These are phyloP conservation scores for Yponomeuta sedellus DNA, from an alignment of 2,888 invertebrate genomes.

Conservation along the genomic window DNA sequence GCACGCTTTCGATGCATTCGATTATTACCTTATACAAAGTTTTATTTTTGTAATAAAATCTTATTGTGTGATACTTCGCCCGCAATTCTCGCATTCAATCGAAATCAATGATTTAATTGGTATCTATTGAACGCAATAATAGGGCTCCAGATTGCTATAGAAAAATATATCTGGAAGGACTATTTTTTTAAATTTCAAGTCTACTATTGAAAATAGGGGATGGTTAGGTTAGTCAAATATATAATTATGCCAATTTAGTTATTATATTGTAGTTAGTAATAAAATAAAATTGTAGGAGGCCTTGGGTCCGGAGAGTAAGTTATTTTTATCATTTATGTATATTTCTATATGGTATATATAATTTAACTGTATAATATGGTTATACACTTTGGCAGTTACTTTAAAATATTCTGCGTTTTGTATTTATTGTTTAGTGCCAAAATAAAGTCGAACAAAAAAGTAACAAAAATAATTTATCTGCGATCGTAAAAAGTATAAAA, in stretches of 20 bases:
- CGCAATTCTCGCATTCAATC: not conserved
- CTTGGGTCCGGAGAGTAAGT: not conserved
- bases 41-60: slow-evolving; percentile 1
- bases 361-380: not conserved
- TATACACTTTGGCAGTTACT: not conserved
- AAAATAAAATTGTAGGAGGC: not conserved
- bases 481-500: not conserved
- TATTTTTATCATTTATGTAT: not conserved
- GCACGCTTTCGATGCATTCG: not conserved
- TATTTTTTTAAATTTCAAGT: not conserved
- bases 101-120: not conserved
- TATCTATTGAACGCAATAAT: not conserved
- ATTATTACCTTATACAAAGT: not conserved
- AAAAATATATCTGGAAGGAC: not conserved
- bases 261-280: not conserved
- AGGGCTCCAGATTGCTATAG: slow-evolving; percentile 21
- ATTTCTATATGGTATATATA: not conserved
- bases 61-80: not conserved
- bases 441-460: not conserved
- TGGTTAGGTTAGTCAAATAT: slow-evolving; percentile 29
- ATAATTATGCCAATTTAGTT: slow-evolving; percentile 3
- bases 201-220: slow-evolving; percentile 26
- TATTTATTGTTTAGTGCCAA: slow-evolving; percentile 13
- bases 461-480: not conserved
- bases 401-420: not conserved